These are phyloP conservation scores for Pterostichus niger DNA, from an alignment of 2,888 invertebrate species.

Conservation along the genomic window DNA sequence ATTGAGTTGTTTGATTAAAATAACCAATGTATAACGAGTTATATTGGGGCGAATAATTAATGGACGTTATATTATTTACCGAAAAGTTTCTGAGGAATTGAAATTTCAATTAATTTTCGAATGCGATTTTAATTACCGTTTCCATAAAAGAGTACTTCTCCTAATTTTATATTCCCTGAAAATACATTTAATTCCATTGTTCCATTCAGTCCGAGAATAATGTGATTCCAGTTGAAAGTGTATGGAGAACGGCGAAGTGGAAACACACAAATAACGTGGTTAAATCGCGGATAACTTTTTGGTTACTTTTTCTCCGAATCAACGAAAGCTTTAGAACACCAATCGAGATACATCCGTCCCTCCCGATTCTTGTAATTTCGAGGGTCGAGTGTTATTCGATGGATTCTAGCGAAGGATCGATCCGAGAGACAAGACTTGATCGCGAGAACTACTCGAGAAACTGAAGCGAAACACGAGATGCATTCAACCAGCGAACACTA, in stretches of 20 bases:
- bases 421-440: constrained; percentile 31
- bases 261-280: constrained; percentile 44
- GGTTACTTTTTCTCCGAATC: constrained; percentile 57
- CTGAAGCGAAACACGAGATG: constrained; percentile 24
- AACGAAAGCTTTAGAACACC: constrained; percentile 55
- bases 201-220: neutral
- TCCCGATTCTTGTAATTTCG: constrained; percentile 63
- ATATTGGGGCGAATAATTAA: too few species aligned
- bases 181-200: constrained; percentile 12
- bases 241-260: constrained; percentile 10
- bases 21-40: too few species aligned
- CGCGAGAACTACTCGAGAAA: constrained; percentile 46
- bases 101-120: constrained; percentile 11
- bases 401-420: constrained; percentile 23
- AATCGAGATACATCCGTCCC: constrained; percentile 59
- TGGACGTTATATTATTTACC: neutral
- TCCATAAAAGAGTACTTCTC: neutral
- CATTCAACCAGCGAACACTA: neutral
- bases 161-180: constrained; percentile 8
- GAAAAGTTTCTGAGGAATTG: neutral
- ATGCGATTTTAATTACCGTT: constrained; percentile 3
- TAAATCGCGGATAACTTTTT: constrained; percentile 52
- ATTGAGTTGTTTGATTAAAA: too few species aligned
- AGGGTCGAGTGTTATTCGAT: constrained; percentile 61
- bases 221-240: neutral